phyloP scores from a whole-genome alignment of 2,113 vertebrate species.

The Tragelaphus scriptus region DNA sequence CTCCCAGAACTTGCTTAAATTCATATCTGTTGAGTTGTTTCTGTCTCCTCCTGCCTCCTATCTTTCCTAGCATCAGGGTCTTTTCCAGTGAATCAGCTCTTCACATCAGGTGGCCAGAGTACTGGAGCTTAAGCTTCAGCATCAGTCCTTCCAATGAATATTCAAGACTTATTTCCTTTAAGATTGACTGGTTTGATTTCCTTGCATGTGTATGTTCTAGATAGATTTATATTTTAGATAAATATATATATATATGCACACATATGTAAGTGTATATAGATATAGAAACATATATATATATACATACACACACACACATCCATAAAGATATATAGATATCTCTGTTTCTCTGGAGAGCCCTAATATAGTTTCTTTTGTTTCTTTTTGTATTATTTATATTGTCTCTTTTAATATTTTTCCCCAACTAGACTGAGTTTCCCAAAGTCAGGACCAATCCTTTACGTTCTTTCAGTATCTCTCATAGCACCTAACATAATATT shows the following conservation, averaged over 20 bases:
- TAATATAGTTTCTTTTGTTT: background rate
- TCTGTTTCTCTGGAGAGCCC: background rate
- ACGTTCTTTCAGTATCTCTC: background rate
- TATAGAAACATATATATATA: background rate
- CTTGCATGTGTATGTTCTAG: background rate
- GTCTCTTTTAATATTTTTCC: background rate
- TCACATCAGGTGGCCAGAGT: background rate
- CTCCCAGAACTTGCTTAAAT: background rate
- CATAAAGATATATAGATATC: background rate
- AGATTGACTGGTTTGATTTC: background rate
- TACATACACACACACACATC: background rate
- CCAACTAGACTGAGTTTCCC: background rate
- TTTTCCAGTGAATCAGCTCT: background rate
- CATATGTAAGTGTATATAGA: background rate
- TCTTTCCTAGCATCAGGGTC: background rate
- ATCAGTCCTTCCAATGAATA: background rate
- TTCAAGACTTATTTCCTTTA: background rate
- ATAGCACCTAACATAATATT: background rate
- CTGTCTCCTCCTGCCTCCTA: background rate
- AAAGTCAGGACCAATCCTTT: background rate
- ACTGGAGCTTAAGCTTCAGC: background rate
- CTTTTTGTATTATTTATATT: background rate
- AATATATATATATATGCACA: background rate
- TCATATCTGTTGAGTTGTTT: background rate
- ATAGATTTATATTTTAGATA: background rate